Evolutionary conservation across 2,888 invertebrate genomes (phyloP), one percentile per base, ranked within the genome.

Genomic region (Elysia crispata): DNA sequence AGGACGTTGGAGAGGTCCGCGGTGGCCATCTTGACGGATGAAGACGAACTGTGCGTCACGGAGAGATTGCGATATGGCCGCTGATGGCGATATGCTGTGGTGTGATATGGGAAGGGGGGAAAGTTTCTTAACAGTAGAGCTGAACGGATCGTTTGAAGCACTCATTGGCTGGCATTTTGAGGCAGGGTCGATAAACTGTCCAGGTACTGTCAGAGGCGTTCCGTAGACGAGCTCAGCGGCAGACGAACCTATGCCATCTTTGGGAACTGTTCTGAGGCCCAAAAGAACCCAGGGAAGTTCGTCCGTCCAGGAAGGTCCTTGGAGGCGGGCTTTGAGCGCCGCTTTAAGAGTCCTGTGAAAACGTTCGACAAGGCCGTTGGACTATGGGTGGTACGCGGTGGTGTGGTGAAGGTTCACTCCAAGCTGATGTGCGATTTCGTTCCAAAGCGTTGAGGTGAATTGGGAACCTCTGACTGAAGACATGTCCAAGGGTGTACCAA

Each of bases 341-440:
- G 73, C 73, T 28, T 73, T 73, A 28, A 73, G 73, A 15, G 73
- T 73, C 15, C 73, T 50, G 50, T 73, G 73, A 28, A 73, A 73
- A 1, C 73, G 8, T 25, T 73, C 73, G 1, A 73, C 41, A 11
- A 73, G 25, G 11, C 73, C 73, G 30, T 73, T 73, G 50, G 73
- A n/a, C 54, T 73, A 54, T 18, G 54, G 50, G 25, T 73, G 50
- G 50, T 30, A 73, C 11, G 54, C 15, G n/a, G 54, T 73, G 25
- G 73, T 73, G 5, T 28, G 50, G 50, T 73, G 73, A 11, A 73
- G 13, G 49, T 31, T 50, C 5, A 28, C 28, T 1, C 54, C 73
- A 18, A 73, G 54, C 3, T 31, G 54, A 50, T 73, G 15, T 3
- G 54, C 54, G n/a, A 73, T 73, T 73, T 73, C 73, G 50, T 49